A percentile compares a stretch with the other conserved stretches of the same genome.
Conservation (phyloP, 1,140 invertebrate genomes). For the Marisa cornuarietis region DNA sequence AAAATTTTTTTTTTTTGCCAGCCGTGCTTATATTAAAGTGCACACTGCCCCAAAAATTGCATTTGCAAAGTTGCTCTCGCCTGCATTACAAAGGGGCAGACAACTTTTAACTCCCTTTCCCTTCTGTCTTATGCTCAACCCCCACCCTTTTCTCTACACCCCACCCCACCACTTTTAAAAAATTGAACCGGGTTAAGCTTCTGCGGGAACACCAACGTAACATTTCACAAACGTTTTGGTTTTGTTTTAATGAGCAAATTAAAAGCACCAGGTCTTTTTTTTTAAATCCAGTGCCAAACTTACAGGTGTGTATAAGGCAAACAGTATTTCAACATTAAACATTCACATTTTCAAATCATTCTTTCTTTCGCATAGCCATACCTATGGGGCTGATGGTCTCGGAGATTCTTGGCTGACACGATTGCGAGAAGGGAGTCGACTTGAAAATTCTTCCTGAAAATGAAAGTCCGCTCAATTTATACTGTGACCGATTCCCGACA, state of each 20-base stretch:
- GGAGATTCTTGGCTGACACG: slow-evolving; percentile 40
- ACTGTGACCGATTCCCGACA: too few species aligned
- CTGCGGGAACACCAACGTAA: slow-evolving; percentile 9
- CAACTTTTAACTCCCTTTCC: too few species aligned
- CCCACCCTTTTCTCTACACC: not conserved
- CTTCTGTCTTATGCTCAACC: too few species aligned
- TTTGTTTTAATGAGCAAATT: not conserved
- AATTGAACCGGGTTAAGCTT: not conserved
- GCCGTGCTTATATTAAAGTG: too few species aligned
- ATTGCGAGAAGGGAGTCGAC: slow-evolving; percentile 48
- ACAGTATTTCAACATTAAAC: slow-evolving; percentile 57
- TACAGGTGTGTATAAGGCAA: not conserved
- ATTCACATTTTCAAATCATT: not conserved
- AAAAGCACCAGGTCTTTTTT: not conserved
- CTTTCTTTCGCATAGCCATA: slow-evolving; percentile 10
- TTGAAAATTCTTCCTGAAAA: slow-evolving; percentile 54
- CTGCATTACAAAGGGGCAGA: too few species aligned
- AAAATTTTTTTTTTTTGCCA: too few species aligned
- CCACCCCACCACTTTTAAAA: not conserved
- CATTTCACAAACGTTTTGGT: slow-evolving; percentile 65
- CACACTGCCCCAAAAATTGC: too few species aligned
- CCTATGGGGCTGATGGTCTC: slow-evolving; percentile 33
- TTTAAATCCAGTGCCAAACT: not conserved
- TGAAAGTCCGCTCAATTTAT: not conserved
- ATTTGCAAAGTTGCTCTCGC: too few species aligned